Evolutionary conservation across 2,113 vertebrate species (phyloP), one percentile per base, ranked within the genome.

Genomic region (Crypturellus undulatus): DNA sequence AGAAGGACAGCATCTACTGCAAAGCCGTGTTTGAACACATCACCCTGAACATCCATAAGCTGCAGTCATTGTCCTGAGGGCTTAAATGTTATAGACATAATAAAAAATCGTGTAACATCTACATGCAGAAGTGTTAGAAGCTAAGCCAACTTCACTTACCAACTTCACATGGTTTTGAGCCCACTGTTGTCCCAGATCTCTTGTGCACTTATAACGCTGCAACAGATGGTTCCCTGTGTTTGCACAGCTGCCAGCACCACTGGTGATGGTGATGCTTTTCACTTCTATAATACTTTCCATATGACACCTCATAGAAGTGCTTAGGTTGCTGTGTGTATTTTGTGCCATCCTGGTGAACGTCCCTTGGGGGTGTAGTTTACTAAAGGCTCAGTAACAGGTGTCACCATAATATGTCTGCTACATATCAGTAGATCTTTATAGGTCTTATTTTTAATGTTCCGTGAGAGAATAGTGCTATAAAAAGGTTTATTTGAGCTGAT

Each of bases 141-240:
- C 36, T 32, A 79, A 89, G 75, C 90, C 76, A 71, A 40, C 52
- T 64, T 89, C 52, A 32, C 43, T 78, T 70, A 45, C 71, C 96
- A n/a, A n/a, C n/a, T n/a, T n/a, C n/a, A n/a, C 14, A 10, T 91
- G 84, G 36, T 72, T 96, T 94, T 81, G 34, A 94, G 84, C 76
- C 73, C 20, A 0, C 49, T 94, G 83, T 30, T 90, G 81, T 89
- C 94, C 90, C 90, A 92, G 92, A 91, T 96, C 94, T 83, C 90
- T 92, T 86, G 30, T 89, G 88, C 68, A 86, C 93, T 94, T 95
- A 49, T 30, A 70, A 90, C 87, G 70, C 3, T 30, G 86, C 69
- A 89, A 90, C 96, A 97, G 95, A 96, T 95, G 95, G 96, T 84
- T 97, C 90, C 90, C 77, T 81, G 65, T 96, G 95, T 95, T 88